Evolutionary conservation across 1,140 invertebrate species (phyloP).

Genomic region (Drosophila pectinifera): DNA sequence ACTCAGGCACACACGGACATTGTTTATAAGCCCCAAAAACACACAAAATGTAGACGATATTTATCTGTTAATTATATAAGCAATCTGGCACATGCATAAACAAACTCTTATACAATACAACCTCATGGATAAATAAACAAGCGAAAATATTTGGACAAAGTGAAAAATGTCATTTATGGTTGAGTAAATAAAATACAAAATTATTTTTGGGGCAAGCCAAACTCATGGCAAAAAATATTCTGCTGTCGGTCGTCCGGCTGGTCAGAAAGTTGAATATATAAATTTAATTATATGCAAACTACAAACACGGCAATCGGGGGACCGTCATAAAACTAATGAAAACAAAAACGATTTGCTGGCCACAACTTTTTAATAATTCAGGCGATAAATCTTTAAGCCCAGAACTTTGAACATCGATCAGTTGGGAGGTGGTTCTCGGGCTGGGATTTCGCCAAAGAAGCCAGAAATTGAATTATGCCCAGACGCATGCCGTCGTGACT

Average conservation of each 20-base stretch:
- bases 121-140: slow-evolving; percentile 57
- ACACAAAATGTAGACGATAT: slow-evolving; percentile 39
- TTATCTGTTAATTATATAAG: slow-evolving; percentile 51
- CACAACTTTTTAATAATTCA: slow-evolving; percentile 47
- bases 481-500: slow-evolving; percentile 33
- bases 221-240: slow-evolving; percentile 33
- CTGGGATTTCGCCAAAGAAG: slow-evolving; percentile 2
- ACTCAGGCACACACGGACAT: background rate
- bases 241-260: slow-evolving; percentile 23
- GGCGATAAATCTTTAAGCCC: slow-evolving; percentile 43
- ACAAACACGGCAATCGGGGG: slow-evolving; percentile 33
- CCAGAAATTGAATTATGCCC: slow-evolving; percentile 54
- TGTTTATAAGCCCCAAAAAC: slow-evolving; percentile 32
- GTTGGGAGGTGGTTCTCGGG: background rate
- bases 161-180: slow-evolving; percentile 58
- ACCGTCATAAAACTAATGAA: slow-evolving; percentile 43
- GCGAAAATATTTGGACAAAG: slow-evolving; percentile 54
- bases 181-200: slow-evolving; percentile 55
- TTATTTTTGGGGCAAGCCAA: slow-evolving; percentile 33
- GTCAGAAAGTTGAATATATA: slow-evolving; percentile 58
- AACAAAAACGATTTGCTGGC: slow-evolving; percentile 45
- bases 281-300: slow-evolving; percentile 62
- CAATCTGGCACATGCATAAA: slow-evolving; percentile 25
- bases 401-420: slow-evolving; percentile 45
- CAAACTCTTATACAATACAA: slow-evolving; percentile 16